Evolutionary conservation across 1,140 invertebrate genomes (phyloP).

Genomic region (Brachionus calyciflorus): DNA sequence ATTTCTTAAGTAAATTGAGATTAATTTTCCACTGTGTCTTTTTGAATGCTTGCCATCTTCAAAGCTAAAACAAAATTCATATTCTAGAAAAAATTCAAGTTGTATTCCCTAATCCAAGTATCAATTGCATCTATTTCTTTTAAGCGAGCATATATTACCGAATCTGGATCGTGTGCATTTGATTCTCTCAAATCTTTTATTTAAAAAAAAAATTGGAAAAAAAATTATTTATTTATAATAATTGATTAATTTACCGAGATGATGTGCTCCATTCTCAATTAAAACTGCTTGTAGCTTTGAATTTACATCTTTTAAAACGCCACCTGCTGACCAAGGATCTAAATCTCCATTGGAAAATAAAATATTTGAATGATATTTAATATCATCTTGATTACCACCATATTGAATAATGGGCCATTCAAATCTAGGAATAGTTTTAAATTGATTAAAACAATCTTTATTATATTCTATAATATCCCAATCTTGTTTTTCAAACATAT

Average conservation of each 20-base stretch:
- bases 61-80: too few species aligned
- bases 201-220: not conserved
- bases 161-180: slow-evolving; percentile 70
- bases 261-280: slow-evolving; percentile 85
- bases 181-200: slow-evolving; percentile 70
- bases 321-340: slow-evolving; percentile 89
- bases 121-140: slow-evolving; percentile 69
- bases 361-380: slow-evolving; percentile 75
- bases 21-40: too few species aligned
- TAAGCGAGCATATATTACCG: slow-evolving; percentile 69
- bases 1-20: too few species aligned
- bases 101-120: slow-evolving; percentile 68
- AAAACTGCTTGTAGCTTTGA: slow-evolving; percentile 68
- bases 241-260: slow-evolving; percentile 63
- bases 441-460: slow-evolving; percentile 70
- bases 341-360: slow-evolving; percentile 55
- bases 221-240: not conserved
- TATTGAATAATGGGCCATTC: slow-evolving; percentile 72
- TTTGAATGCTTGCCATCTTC: too few species aligned
- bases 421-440: slow-evolving; percentile 68
- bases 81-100: too few species aligned
- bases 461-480: slow-evolving; percentile 73
- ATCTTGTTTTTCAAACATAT: slow-evolving; percentile 75
- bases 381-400: slow-evolving; percentile 72
- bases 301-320: slow-evolving; percentile 73